These are phyloP conservation scores for Ceratotherium simum DNA, from an alignment of 2,113 vertebrate species.

Conservation along the genomic window DNA sequence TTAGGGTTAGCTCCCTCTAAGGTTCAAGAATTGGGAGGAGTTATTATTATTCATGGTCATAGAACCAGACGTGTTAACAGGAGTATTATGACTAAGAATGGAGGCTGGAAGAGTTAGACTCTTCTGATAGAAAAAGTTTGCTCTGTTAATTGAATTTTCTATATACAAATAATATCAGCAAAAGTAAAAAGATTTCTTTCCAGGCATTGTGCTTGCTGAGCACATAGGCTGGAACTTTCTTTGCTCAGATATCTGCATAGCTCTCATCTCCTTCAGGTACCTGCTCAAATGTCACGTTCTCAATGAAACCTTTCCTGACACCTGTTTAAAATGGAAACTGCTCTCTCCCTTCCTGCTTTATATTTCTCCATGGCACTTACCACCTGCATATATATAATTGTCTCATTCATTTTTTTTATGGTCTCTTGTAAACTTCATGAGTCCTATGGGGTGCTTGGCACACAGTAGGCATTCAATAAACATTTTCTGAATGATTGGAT, in stretches of 20 bases:
- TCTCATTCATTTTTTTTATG: constrained; percentile 3
- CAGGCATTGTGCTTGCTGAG: background rate
- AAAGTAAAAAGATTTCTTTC: background rate
- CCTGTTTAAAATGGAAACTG: background rate
- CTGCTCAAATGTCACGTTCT: background rate
- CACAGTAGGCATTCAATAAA: background rate
- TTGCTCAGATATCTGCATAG: background rate
- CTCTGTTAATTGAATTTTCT: background rate
- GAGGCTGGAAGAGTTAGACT: background rate
- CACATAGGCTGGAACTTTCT: background rate
- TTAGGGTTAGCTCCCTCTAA: background rate
- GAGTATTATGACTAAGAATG: background rate
- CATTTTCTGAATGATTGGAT: background rate
- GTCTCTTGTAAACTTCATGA: background rate
- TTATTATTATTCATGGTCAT: background rate
- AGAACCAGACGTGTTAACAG: background rate
- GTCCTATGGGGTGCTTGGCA: background rate
- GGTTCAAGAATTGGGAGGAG: background rate
- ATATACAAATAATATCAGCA: background rate
- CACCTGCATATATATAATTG: background rate
- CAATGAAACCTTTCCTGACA: background rate
- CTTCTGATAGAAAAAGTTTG: background rate
- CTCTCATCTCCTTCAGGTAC: background rate
- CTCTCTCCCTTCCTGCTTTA: background rate
- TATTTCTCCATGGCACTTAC: background rate